Conservation (phyloP, 2,113 vertebrate genomes). For the Edolisoma coerulescens region DNA sequence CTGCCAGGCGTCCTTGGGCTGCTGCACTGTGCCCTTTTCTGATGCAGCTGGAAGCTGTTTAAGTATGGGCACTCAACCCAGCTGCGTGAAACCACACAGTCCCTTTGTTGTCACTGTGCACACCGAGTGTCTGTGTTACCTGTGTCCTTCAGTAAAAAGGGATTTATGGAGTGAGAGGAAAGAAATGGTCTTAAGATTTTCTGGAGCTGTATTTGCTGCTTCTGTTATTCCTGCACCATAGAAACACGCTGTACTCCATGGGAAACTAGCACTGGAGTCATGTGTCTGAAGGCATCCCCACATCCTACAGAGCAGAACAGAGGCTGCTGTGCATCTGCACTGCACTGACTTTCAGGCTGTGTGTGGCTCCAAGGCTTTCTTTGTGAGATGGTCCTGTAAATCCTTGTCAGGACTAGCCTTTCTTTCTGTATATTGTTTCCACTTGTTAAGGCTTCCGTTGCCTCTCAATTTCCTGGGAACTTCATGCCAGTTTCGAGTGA, state of each 20-base stretch:
- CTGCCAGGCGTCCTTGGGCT: background rate
- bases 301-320: background rate
- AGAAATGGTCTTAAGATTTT: background rate
- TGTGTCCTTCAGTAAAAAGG: fast-evolving
- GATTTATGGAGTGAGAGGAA: background rate
- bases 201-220: background rate
- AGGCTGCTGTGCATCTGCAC: background rate
- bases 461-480: background rate
- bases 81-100: background rate
- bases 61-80: background rate
- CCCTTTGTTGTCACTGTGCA: background rate
- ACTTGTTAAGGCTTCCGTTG: background rate
- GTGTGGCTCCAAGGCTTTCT: background rate
- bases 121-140: background rate
- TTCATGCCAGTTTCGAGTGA: fast-evolving
- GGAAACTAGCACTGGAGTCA: background rate
- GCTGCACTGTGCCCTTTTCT: background rate
- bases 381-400: background rate
- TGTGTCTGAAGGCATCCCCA: background rate
- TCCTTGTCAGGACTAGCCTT: background rate
- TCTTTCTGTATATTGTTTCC: background rate
- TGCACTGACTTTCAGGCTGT: background rate
- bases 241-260: background rate
- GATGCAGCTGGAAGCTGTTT: background rate
- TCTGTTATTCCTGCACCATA: background rate